Conservation (phyloP, 2,113 vertebrate genomes). For the Salvelinus alpinus region DNA sequence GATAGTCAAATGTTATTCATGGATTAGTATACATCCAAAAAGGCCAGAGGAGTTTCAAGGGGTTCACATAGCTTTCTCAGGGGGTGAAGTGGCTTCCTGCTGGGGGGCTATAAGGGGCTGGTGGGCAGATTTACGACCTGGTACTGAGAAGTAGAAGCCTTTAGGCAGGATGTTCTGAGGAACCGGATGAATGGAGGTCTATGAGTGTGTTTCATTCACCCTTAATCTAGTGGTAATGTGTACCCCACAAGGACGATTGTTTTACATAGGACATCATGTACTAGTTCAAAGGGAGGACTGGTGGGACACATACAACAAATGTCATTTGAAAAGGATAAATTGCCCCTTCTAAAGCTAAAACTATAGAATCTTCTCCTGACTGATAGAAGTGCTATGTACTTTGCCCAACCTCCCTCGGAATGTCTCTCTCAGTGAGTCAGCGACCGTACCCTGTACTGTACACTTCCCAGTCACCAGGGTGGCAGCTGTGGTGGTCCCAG, state of each 20-base stretch:
- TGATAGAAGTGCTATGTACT: too few species aligned
- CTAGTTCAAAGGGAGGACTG: too few species aligned
- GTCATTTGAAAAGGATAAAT: too few species aligned
- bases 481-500: slow-evolving; percentile 49
- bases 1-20: too few species aligned
- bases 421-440: slow-evolving; percentile 9
- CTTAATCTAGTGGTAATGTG: too few species aligned
- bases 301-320: too few species aligned
- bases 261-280: too few species aligned
- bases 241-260: too few species aligned
- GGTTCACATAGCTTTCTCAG: slow-evolving; percentile 28
- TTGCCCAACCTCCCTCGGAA: too few species aligned
- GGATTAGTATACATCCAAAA: too few species aligned
- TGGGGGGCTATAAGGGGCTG: slow-evolving; percentile 13
- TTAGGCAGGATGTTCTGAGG: slow-evolving; percentile 24
- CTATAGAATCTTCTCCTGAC: too few species aligned
- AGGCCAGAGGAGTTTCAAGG: neutral
- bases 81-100: slow-evolving; percentile 58
- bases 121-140: slow-evolving; percentile 58
- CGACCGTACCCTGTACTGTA: slow-evolving; percentile 5
- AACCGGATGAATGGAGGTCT: slow-evolving; percentile 21
- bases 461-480: slow-evolving; percentile 1
- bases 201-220: neutral
- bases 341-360: too few species aligned
- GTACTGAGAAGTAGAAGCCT: slow-evolving; percentile 44